Conservation (phyloP, 1,140 invertebrate species). For the Drosophila nebulosa region DNA sequence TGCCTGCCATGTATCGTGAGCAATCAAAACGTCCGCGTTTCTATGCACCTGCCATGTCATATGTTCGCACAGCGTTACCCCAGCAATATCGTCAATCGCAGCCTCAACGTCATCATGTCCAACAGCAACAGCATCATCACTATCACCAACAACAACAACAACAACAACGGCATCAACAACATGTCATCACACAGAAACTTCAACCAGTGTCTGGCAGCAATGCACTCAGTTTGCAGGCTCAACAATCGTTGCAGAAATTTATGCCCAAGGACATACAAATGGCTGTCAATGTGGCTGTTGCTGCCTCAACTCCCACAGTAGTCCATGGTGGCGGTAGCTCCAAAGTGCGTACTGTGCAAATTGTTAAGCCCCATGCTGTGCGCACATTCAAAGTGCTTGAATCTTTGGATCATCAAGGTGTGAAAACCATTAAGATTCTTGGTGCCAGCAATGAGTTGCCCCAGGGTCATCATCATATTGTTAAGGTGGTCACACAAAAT, state of each 20-base stretch:
- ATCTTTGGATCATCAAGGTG: constrained; percentile 52
- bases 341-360: constrained; percentile 66
- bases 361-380: constrained; percentile 54
- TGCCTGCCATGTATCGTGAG: constrained; percentile 71
- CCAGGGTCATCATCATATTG: constrained; percentile 57
- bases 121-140: constrained; percentile 29
- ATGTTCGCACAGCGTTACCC: constrained; percentile 31
- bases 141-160: constrained; percentile 10
- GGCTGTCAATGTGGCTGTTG: constrained; percentile 70
- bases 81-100: constrained; percentile 24
- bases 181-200: constrained; percentile 17
- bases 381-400: constrained; percentile 70
- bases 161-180: constrained; percentile 3
- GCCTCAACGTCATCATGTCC: constrained; percentile 19
- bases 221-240: constrained; percentile 41
- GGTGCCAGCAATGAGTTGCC: constrained; percentile 64
- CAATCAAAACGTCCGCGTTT: constrained; percentile 60
- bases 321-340: constrained; percentile 36
- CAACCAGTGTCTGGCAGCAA: background rate
- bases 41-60: constrained; percentile 69
- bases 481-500: constrained; percentile 65
- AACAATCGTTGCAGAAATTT: constrained; percentile 66
- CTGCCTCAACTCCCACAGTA: constrained; percentile 2
- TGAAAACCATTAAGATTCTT: constrained; percentile 71
- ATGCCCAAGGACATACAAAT: constrained; percentile 71